Evolutionary conservation across 2,797 vertebrate species (phyloP), one percentile per base, ranked within the genome.

Genomic region (Nasua narica): DNA sequence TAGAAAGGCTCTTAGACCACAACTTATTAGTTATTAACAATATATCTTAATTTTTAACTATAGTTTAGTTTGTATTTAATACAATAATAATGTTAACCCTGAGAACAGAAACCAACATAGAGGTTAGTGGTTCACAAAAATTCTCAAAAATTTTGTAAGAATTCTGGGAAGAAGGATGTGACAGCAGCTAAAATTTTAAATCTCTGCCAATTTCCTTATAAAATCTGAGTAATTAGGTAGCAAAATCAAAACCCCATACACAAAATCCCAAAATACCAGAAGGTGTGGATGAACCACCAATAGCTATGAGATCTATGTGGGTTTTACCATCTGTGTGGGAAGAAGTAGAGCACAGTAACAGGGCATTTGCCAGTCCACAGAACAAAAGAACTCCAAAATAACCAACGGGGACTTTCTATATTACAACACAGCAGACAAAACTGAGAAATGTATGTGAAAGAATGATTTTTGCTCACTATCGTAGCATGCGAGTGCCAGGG

Each of bases 21-120:
- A 87, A 87, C 58, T 72, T 52, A 74, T 65, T 90, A 87, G 65
- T 52, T 96, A 82, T 82, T 92, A 90, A 88, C 1, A 94, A 85
- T 48, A 35, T 56, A 97, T 72, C 16, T 37, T 35, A 87, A 69
- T 72, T 92, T 92, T 95, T 21, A 70, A 82, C 50, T 60, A n/a
- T 14, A 56, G 43, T 78, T 78, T 85, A 52, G 85, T 21, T 67
- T 40, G n/a, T 67, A 84, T 43, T 94, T 92, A 96, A 96, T 79
- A 50, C 27, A 90, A 82, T 72, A 21, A 81, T 43, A 85, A 60
- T 16, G 32, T 27, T 82, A 81, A 65, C 50, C 15, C 62, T 82
- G 37, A 92, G 21, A 60, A 27, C 18, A 46, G n/a, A 96, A 87
- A 56, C 19, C 67, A 82, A 25, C 52, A 62, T 56, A 91, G 37